Evolutionary conservation across 2,797 vertebrate species (phyloP), one percentile per base, ranked within the genome.

Genomic region (Syncerus caffer): DNA sequence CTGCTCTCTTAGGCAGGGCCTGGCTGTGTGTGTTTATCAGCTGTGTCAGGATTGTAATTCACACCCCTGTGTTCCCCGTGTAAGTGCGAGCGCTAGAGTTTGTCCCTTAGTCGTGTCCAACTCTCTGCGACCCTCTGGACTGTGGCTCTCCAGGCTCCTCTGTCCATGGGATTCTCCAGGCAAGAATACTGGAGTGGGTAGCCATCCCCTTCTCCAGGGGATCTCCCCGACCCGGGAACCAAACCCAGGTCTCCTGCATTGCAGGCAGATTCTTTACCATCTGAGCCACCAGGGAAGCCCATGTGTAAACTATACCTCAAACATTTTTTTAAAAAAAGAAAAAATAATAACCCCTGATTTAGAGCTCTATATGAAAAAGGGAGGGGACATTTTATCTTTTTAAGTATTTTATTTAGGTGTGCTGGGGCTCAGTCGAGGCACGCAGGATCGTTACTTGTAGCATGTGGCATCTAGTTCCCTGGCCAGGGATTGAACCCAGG

Each of bases 1-100:
- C 64, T 3, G 3, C 11, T 1, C 8, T 17, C 27, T 1, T 10
- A 6, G 21, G 0, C 1, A n/a, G 4, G 14, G 42, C 2, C 15
- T 5, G 19, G 11, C 4, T 2, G 11, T 7, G 1, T 4, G 50
- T 19, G 27, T 6, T 1, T 25, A 4, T 21, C 23, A 3, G 51
- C 25, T 6, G 6, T 4, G 12, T 5, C 4, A 0, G 12, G 19
- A 15, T 47, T 17, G 2, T 0, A 3, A 16, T 1, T 21, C n/a
- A 8, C 17, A 14, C 9, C 34, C 11, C 4, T 0, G 12, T 8
- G 0, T 14, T 11, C 29, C 38, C 53, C 8, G 76, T 29, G 4
- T 21, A 3, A 23, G 4, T 38, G 19, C 1, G 11, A 38, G 64
- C 0, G 19, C 10, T 6, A 6, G 64, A 38, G n/a, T 6, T 3